Evolutionary conservation across 2,113 vertebrate genomes (phyloP), one percentile per base, ranked within the genome.

Genomic region (Nothoprocta pentlandii): DNA sequence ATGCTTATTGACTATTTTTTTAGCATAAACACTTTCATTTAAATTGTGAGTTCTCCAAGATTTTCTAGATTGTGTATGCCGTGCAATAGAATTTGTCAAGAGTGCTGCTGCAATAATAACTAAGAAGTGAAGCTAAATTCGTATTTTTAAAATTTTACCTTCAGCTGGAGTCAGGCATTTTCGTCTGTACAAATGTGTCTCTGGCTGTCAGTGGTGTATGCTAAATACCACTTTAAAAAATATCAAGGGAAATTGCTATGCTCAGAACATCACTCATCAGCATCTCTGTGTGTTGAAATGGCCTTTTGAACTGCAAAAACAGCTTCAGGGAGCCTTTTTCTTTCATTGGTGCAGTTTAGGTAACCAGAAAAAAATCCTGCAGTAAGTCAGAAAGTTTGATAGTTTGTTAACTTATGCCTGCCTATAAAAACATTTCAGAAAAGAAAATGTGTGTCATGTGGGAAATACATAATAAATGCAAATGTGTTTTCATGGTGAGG

Each of bases 61-160:
- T 12, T 74, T 77, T 90, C 22, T 70, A 30, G 16, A 12, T 53
- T 90, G 76, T 74, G 3, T 46, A 7, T 92, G 30, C 21, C 10
- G 4, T 16, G 28, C 10, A 54, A 75, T 12, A 7, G 9, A 70
- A 81, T 71, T 73, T 6, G 47, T 93, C 8, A 61, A 36, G 17
- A 42, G 46, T 68, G 19, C 44, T 79, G 9, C 42, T 1, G 2
- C 28, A 64, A 8, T 47, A 74, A 66, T 61, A 80, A 46, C 6
- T 42, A 80, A 88, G 64, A 62, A 11, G 2, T 58, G 26, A 81
- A 91, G 46, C 28, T 70, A 47, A 73, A 2, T 67, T 80, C 22
- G 42, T 10, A 7, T 59, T 88, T 54, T 88, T 80, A 74, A 94
- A 86, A 70, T 90, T 26, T 21, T 90, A 4, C 14, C 10, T 73